phyloP scores from a whole-genome alignment of 2,888 invertebrate species.

The Caenorhabditis sp. region DNA sequence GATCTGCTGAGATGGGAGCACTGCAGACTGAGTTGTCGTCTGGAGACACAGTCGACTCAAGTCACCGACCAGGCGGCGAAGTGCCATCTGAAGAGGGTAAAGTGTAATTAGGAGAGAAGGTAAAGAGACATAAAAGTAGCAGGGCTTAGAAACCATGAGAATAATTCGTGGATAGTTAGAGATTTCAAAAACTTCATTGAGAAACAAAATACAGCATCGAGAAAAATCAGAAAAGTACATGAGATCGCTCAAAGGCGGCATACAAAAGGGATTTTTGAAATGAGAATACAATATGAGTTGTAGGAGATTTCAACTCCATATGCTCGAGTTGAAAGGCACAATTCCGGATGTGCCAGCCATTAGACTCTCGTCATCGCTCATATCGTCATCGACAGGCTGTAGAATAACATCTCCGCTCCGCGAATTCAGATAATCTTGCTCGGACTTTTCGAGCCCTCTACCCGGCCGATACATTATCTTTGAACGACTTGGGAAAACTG shows the following conservation, averaged over 20 bases:
- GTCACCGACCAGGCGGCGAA: slow-evolving; percentile 48
- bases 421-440: slow-evolving; percentile 24
- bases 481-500: slow-evolving; percentile 47
- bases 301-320: slow-evolving; percentile 43
- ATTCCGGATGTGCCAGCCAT: background rate
- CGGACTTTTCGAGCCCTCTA: slow-evolving; percentile 48
- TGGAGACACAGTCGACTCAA: slow-evolving; percentile 52
- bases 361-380: slow-evolving; percentile 63
- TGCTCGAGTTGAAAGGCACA: slow-evolving; percentile 34
- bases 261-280: background rate
- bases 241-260: background rate
- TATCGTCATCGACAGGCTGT: slow-evolving; percentile 59
- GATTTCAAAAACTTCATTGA: background rate
- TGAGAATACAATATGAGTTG: background rate
- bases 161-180: no score
- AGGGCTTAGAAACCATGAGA: background rate
- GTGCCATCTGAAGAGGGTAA: slow-evolving; percentile 27
- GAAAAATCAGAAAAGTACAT: background rate
- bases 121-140: no score
- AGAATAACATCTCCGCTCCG: slow-evolving; percentile 39
- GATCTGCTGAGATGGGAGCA: slow-evolving; percentile 10
- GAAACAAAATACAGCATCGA: no score
- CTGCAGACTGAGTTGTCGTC: slow-evolving; percentile 39
- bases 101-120: background rate
- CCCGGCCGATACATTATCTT: slow-evolving; percentile 53